A percentile compares a stretch with the other conserved stretches of the same genome.
Evolutionary conservation across 37 sponge, comb jelly and placozoan genomes (phyloP).

Genomic region (Amphimedon queenslandica): DNA sequence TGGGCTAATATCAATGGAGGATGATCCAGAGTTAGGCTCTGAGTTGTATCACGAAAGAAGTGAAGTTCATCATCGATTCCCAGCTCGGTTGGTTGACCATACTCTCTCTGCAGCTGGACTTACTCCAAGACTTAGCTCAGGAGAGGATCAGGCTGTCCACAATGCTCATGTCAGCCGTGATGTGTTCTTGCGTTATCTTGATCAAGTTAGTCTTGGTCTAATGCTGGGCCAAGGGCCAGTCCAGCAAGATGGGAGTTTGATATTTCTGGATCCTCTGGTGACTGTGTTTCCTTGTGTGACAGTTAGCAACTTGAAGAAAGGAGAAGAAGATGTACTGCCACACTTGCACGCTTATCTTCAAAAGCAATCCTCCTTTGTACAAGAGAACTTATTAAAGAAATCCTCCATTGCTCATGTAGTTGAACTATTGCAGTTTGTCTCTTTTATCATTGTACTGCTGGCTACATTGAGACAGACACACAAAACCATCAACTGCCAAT

Average conservation of each 20-base stretch:
- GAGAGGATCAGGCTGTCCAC: conserved; percentile 19
- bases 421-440: conserved; percentile 46
- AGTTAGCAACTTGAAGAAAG: not conserved
- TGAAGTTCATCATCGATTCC: conserved; percentile 32
- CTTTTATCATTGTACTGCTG: conserved; percentile 48
- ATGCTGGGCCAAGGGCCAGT: conserved; percentile 18
- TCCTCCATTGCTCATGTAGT: conserved; percentile 37
- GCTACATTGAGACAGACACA: conserved; percentile 54
- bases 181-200: conserved; percentile 38
- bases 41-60: conserved; percentile 40
- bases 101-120: conserved; percentile 41
- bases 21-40: conserved; percentile 40
- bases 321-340: not conserved
- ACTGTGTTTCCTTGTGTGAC: conserved; percentile 26
- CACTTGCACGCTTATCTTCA: conserved; percentile 60
- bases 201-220: conserved; percentile 39
- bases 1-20: conserved; percentile 42
- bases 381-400: conserved; percentile 28
- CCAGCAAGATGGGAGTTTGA: conserved; percentile 26
- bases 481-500: conserved; percentile 13
- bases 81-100: conserved; percentile 32
- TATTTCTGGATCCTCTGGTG: conserved; percentile 29
- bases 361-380: conserved; percentile 59
- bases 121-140: conserved; percentile 24
- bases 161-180: conserved; percentile 19